These are phyloP conservation scores for Malacosoma neustria DNA, from an alignment of 2,888 invertebrate species.

Conservation along the genomic window DNA sequence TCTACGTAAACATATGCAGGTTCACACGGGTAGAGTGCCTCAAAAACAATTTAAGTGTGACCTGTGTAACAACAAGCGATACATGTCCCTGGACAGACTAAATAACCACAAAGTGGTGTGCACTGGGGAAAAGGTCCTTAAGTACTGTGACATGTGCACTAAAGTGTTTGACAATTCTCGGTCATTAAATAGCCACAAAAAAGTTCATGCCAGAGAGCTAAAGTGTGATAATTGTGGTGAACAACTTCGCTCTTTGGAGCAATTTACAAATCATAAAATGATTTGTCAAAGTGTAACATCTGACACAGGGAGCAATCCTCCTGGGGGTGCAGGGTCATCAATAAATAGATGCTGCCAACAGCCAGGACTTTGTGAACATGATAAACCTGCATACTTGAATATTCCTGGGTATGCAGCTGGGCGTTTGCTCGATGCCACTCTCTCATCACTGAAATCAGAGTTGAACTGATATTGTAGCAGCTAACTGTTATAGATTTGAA, in stretches of 20 bases:
- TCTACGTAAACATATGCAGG: constrained; percentile 71
- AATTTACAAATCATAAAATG: constrained; percentile 67
- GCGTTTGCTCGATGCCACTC: constrained; percentile 61
- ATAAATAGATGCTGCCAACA: constrained; percentile 61
- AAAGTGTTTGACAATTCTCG: constrained; percentile 73
- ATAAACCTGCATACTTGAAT: constrained; percentile 68
- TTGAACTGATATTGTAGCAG: constrained; percentile 51
- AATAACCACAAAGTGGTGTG: constrained; percentile 71
- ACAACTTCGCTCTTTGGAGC: constrained; percentile 67
- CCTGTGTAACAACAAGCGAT: constrained; percentile 68
- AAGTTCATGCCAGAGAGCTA: constrained; percentile 69
- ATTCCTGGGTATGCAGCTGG: constrained; percentile 67
- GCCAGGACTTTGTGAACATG: constrained; percentile 68
- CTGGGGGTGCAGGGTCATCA: constrained; percentile 17
- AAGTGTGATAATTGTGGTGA: constrained; percentile 70
- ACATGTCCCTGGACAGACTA: constrained; percentile 69
- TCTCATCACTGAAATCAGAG: constrained; percentile 65
- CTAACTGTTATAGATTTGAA: constrained; percentile 23
- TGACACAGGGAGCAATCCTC: constrained; percentile 35
- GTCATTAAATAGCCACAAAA: constrained; percentile 70
- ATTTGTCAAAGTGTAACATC: constrained; percentile 50
- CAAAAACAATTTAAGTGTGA: constrained; percentile 74
- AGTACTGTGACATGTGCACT: constrained; percentile 72
- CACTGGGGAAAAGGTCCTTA: constrained; percentile 66
- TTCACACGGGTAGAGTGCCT: constrained; percentile 69